These are phyloP conservation scores for Theonella swinhoei DNA, from an alignment of 37 sponge, comb jelly and placozoan genomes.

Conservation along the genomic window DNA sequence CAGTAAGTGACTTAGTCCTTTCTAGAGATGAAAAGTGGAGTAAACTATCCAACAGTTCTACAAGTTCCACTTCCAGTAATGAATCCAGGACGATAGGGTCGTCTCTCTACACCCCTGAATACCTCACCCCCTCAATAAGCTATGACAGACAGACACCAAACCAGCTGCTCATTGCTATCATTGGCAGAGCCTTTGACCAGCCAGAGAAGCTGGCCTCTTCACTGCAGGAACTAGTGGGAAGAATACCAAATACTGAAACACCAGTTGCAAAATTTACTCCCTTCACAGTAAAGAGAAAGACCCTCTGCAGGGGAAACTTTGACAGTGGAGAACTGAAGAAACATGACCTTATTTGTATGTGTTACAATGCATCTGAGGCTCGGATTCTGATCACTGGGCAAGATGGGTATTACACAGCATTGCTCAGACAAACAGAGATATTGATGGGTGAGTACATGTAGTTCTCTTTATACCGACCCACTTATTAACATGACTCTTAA, in stretches of 20 bases:
- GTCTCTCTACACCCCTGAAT: constrained; percentile 43
- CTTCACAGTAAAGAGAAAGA: constrained; percentile 61
- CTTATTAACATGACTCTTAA: not conserved
- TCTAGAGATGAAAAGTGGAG: not conserved
- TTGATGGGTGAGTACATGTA: constrained; percentile 46
- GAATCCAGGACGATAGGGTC: not conserved
- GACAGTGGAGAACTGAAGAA: constrained; percentile 47
- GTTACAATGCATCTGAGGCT: constrained; percentile 96
- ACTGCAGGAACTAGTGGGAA: constrained; percentile 32
- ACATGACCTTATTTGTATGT: constrained; percentile 79
- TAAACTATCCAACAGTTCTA: not conserved
- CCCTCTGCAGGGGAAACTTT: constrained; percentile 60
- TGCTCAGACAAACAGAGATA: constrained; percentile 61
- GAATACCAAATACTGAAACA: not conserved
- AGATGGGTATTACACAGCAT: constrained; percentile 85
- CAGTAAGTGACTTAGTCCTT: constrained; percentile 2
- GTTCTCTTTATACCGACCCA: not conserved
- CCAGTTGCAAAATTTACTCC: constrained; percentile 58
- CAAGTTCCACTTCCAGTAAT: constrained; percentile 9
- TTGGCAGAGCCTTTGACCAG: constrained; percentile 90
- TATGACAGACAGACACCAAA: constrained; percentile 46
- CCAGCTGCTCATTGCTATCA: constrained; percentile 76
- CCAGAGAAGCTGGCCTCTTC: constrained; percentile 53
- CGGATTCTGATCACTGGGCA: constrained; percentile 83
- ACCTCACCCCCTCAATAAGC: constrained; percentile 40